A percentile compares a stretch with the other conserved stretches of the same genome.
Evolutionary conservation across 2,888 invertebrate species (phyloP).

Genomic region (Buathra laborator): DNA sequence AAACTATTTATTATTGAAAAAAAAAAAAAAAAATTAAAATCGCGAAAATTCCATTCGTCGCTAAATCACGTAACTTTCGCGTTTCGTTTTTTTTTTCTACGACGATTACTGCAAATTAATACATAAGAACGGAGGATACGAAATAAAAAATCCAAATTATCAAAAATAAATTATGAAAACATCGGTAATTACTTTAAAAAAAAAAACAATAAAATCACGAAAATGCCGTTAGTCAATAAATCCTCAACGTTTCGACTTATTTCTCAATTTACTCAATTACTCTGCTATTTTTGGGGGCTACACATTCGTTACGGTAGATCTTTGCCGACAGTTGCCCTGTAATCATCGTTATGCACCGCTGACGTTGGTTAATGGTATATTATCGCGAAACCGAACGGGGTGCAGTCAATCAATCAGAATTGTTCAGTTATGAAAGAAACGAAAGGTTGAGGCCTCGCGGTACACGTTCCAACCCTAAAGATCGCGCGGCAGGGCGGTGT

Average conservation of each 20-base stretch:
- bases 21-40: too few relatives aligned
- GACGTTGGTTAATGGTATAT: not conserved
- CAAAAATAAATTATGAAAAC: not conserved
- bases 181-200: not conserved
- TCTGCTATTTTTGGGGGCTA: not conserved
- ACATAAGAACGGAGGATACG: too few relatives aligned
- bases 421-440: conserved; percentile 17
- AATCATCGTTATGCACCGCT: conserved; percentile 15
- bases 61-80: too few relatives aligned
- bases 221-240: not conserved
- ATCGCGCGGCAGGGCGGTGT: conserved; percentile 14
- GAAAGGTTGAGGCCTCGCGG: conserved; percentile 24
- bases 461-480: conserved; percentile 26
- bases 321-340: not conserved
- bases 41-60: too few relatives aligned
- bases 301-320: not conserved
- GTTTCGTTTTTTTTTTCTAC: too few relatives aligned
- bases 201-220: not conserved
- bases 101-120: too few relatives aligned
- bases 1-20: too few relatives aligned
- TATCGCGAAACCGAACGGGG: not conserved
- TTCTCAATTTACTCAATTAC: not conserved
- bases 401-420: conserved; percentile 35
- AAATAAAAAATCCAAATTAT: too few relatives aligned
- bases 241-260: not conserved